These are phyloP conservation scores for Paracentrotus lividus DNA, from an alignment of 53 echinoderm and acorn worm species.

Conservation along the genomic window DNA sequence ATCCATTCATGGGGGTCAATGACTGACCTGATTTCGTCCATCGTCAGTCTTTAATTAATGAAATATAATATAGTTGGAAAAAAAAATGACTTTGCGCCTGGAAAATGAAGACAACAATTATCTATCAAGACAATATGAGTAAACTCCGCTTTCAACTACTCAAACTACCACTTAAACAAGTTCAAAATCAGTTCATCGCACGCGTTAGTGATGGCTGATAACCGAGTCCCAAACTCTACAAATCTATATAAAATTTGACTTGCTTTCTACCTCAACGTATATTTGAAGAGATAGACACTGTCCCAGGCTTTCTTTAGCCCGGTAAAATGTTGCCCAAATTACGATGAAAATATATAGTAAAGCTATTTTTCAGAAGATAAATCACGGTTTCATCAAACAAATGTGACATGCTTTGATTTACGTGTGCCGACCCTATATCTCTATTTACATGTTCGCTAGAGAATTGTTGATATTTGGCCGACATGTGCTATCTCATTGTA, in stretches of 20 bases:
- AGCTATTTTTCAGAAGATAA: slow-evolving; percentile 15
- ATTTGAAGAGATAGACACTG: neutral
- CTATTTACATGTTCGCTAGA: slow-evolving; percentile 57
- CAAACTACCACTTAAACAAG: neutral
- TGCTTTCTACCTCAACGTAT: neutral
- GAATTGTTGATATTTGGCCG: slow-evolving; percentile 59
- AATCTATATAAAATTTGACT: neutral
- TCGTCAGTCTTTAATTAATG: too few species aligned
- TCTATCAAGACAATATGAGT: neutral
- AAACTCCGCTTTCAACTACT: neutral
- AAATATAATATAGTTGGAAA: too few species aligned
- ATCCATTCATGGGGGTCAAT: too few species aligned
- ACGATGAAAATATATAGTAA: neutral
- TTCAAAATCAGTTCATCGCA: neutral
- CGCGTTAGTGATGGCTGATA: neutral
- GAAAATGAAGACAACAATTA: too few species aligned
- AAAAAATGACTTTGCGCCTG: too few species aligned
- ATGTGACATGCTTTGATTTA: slow-evolving; percentile 55
- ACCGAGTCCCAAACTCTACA: neutral
- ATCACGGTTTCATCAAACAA: slow-evolving; percentile 59
- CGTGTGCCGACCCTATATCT: slow-evolving; percentile 49
- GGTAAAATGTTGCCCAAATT: neutral
- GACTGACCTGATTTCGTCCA: too few species aligned
- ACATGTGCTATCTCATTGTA: slow-evolving; percentile 59
- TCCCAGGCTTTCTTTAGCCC: slow-evolving; percentile 1